Base-by-base conservation (phyloP, 2,888 invertebrate species). In the Andrena flavipes region DNA sequence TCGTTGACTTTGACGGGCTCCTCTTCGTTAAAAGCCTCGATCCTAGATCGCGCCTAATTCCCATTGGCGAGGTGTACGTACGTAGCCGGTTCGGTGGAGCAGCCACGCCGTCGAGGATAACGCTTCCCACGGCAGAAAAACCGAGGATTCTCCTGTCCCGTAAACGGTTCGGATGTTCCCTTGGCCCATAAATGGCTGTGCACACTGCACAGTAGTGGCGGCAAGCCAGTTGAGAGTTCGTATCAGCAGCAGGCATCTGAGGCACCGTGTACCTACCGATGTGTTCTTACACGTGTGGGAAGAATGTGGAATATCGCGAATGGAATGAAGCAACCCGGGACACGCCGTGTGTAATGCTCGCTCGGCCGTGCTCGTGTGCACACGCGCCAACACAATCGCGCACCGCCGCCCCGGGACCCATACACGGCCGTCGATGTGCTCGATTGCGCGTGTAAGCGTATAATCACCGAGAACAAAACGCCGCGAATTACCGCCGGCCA, bases 261-360 rank as follows among this genome's bases (percentile, higher is more conserved):
- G 85, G 87, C 88, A 85, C 88, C 85, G 90, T 90, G 90, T 90
- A 89, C 87, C 89, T 87, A 88, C 89, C 87, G 87, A 88, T 91
- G 90, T 91, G 92, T 90, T 88, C 89, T 90, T 90, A 91, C 91
- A 92, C 92, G 93, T 93, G 92, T 92, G 92, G 92, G 93, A 93
- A 93, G 93, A 93, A 93, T 93, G 93, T 92, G 91, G 92, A 92
- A 92, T 92, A 92, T 92, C 92, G 91, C 91, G 89, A 88, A 91
- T 91, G 92, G 92, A 92, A 92, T 92, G 91, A 91, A 89, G 92
- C 91, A 92, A 92, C 90, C 88, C 87, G 87, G 88, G 89, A 90
- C 87, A 87, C 84, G 80, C 80, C 86, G 86, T 59, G 74, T 82
- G 78, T 82, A 85, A 82, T 79, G 87, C 81, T 80, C 73, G 80